Percentiles rank a stretch among this genome's conserved stretches.
phyloP scores from a whole-genome alignment of 2,888 invertebrate genomes.

The Melanophora roralis region DNA sequence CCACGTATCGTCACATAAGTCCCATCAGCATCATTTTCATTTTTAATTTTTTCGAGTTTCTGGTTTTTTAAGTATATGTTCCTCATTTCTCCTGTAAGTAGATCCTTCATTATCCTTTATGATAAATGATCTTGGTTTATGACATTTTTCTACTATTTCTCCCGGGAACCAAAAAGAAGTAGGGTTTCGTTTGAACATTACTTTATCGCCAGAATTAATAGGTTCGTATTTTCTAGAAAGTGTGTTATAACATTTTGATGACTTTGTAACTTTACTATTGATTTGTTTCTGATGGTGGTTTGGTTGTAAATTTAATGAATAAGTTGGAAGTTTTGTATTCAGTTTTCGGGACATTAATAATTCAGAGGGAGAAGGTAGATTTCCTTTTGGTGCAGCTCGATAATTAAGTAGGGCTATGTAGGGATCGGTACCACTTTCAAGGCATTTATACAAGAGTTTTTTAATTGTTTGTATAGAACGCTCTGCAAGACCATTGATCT shows the following conservation, averaged over 20 bases:
- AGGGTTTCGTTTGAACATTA: constrained; percentile 33
- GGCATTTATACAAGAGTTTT: constrained; percentile 15
- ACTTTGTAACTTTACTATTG: constrained; percentile 13
- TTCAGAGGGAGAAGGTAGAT: background rate
- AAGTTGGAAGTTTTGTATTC: constrained; percentile 7
- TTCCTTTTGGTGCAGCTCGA: constrained; percentile 4
- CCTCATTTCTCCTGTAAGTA: constrained; percentile 20
- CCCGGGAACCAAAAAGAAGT: constrained; percentile 39
- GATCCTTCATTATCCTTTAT: constrained; percentile 24
- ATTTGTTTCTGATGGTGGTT: background rate
- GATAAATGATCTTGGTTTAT: constrained; percentile 26
- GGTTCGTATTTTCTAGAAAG: background rate
- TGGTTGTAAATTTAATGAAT: constrained; percentile 9
- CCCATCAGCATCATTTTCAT: constrained; percentile 1
- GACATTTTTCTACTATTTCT: constrained; percentile 19
- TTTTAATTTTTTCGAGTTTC: background rate
- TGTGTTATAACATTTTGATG: constrained; percentile 18
- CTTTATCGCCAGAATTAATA: constrained; percentile 16
- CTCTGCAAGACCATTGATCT: constrained; percentile 32
- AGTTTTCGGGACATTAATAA: constrained; percentile 13
- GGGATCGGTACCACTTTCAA: constrained; percentile 16
- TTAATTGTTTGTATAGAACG: constrained; percentile 30
- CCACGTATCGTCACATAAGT: background rate
- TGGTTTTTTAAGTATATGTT: constrained; percentile 15
- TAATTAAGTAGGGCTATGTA: constrained; percentile 6